Base-by-base conservation (phyloP, 2,113 vertebrate species). In the Epinephelus fuscoguttatus region DNA sequence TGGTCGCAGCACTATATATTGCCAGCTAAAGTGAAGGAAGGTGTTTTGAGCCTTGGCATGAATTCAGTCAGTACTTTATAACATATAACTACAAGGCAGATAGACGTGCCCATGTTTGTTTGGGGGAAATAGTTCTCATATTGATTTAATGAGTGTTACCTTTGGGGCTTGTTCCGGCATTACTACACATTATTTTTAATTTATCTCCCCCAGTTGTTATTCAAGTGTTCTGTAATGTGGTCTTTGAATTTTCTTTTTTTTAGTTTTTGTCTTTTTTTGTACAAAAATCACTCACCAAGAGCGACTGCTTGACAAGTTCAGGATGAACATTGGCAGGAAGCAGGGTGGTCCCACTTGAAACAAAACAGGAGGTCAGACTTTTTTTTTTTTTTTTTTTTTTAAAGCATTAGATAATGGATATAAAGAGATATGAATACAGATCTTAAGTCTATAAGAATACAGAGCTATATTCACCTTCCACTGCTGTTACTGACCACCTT, bases 401-500 rank as follows among this genome's bases (percentile, higher is more conserved):
- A 68, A 83, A 69, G 63, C 30, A 69, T 80, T 62, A 61, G 69
- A 78, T 68, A 10, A 33, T 19, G 75, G 45, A 66, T 42, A 40
- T 52, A 21, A 40, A 42, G 45, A 49, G 52, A 87, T 64, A 17
- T 11, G 50, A 47, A 13, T 40, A 21, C 49, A 67, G 47, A 80
- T 78, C 61, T 40, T 45, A 73, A 69, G 47, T 53, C 4, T 67
- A 40, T 61, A 8, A 19, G 14, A 18, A 40, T 3, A 27, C 17
- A 30, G 13, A 63, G 18, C 69, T 78, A 66, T 49, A 5, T 45
- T 69, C 56, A 71, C 82, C 80, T 70, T 79, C 91, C 93, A 90
- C 95, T 93, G 84, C 93, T 90, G 92, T 93, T 95, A 92, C 89
- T 92, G 95, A 95, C 90, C 95, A 94, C 95, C 94, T 92, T 94